These are phyloP conservation scores for Drosophila limbata DNA, from an alignment of 2,888 invertebrate species.

Conservation along the genomic window DNA sequence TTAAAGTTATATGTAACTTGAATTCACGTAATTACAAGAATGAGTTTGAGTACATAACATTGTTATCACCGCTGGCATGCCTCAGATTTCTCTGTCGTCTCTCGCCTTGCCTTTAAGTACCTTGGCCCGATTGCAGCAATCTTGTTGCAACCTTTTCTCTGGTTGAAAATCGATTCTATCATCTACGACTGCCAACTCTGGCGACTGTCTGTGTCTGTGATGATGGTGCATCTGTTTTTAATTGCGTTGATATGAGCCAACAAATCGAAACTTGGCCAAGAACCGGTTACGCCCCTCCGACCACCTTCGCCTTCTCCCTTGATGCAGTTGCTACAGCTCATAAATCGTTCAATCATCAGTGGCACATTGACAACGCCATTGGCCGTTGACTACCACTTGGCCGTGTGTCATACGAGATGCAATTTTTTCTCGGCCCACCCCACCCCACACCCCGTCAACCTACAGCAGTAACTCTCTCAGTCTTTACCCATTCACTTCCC, in stretches of 20 bases:
- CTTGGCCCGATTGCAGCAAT: conserved; percentile 41
- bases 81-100: conserved; percentile 11
- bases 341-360: conserved; percentile 78
- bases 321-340: conserved; percentile 43
- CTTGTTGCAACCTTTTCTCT: conserved; percentile 24
- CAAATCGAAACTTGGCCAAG: conserved; percentile 43
- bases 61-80: not conserved
- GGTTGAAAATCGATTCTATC: conserved; percentile 32
- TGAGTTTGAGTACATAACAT: not conserved
- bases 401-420: conserved; percentile 47
- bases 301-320: not conserved
- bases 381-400: conserved; percentile 50
- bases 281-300: conserved; percentile 35
- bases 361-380: conserved; percentile 73
- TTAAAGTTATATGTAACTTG: conserved; percentile 19
- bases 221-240: conserved; percentile 61
- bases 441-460: not conserved
- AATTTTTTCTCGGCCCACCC: conserved; percentile 18
- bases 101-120: conserved; percentile 41
- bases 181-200: not conserved
- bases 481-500: not conserved
- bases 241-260: conserved; percentile 63
- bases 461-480: not conserved
- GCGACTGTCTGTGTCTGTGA: conserved; percentile 17
- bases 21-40: not conserved